Base-by-base conservation (phyloP, 1,140 invertebrate species). In the Pachypeltis micranthus region DNA sequence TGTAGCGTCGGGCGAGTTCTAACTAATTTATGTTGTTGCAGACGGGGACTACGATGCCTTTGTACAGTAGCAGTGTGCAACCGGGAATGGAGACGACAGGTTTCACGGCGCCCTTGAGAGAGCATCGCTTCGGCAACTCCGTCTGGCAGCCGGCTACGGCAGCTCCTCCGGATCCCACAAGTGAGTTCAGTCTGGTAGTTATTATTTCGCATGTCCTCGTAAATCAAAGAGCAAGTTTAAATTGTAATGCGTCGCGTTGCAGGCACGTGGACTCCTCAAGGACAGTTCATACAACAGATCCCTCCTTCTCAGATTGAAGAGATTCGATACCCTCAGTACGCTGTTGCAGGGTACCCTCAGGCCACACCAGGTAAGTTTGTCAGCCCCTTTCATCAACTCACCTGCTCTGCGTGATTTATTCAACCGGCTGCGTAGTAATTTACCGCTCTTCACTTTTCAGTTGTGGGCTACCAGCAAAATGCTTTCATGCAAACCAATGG, bases 251-350 rank as follows among this genome's bases (percentile, higher is more conserved):
- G 34, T 39, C 34, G 34, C 44, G 59, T 66, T 66, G 14, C 19
- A 64, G 68, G 66, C 54, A 63, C 67, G 3, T 70, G 69, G 69
- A 63, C 68, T 0, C 68, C 68, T 25, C 69, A 70, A 58, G 68
- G 69, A 4, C 68, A 69, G 58, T 69, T 69, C 29, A 69, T 69
- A 51, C 69, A 70, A 44, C 68, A 69, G 54, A 34, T 69, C 51
- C 68, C 69, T 14, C 47, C 68, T 23, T 67, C 66, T 39, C 69
- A 69, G 27, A 62, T 70, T 28, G 68, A 70, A 34, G 69, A 70
- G 26, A 16, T 70, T 14, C 65, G 69, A 63, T 69, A 70, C 59
- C 62, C 69, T 10, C 69, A 70, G 61, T 70, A 70, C 55, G 61
- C 51, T 26, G 64, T 66, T 1, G 25, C 65, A 16, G 25, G 62